phyloP scores from a whole-genome alignment of 2,797 vertebrate species.

The Lagocephalus sceleratus region DNA sequence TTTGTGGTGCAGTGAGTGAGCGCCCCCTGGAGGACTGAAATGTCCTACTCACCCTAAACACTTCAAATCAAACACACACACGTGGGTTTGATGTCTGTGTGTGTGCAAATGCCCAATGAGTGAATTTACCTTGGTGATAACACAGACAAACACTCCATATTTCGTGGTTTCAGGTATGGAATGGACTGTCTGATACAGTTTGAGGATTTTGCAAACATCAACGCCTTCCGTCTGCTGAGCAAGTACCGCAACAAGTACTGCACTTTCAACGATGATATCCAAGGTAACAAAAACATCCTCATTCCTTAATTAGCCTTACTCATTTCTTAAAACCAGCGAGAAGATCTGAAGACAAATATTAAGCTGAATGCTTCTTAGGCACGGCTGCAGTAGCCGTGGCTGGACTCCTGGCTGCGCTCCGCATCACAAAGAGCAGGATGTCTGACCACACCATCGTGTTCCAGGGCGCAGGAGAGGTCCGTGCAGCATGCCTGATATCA shows the following conservation, averaged over 20 bases:
- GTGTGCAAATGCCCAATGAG: not conserved
- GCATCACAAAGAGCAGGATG: conserved; percentile 90
- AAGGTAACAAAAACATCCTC: conserved; percentile 74
- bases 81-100: not conserved
- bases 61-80: too few relatives aligned
- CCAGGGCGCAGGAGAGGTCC: conserved; percentile 96
- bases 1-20: conserved; percentile 12
- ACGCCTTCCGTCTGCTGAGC: conserved; percentile 92
- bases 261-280: conserved; percentile 98
- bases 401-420: conserved; percentile 89
- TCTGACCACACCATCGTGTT: conserved; percentile 91
- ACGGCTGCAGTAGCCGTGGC: conserved; percentile 96
- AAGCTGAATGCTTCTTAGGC: conserved; percentile 67
- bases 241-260: conserved; percentile 93
- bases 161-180: conserved; percentile 67
- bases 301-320: not conserved
- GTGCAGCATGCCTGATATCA: not conserved
- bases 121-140: not conserved
- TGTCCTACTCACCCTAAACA: not conserved
- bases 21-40: conserved; percentile 39
- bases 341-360: not conserved
- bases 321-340: too few relatives aligned
- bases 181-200: conserved; percentile 96
- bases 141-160: not conserved
- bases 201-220: conserved; percentile 95